phyloP scores from a whole-genome alignment of 2,888 invertebrate genomes.

The Cordilura impudica region DNA sequence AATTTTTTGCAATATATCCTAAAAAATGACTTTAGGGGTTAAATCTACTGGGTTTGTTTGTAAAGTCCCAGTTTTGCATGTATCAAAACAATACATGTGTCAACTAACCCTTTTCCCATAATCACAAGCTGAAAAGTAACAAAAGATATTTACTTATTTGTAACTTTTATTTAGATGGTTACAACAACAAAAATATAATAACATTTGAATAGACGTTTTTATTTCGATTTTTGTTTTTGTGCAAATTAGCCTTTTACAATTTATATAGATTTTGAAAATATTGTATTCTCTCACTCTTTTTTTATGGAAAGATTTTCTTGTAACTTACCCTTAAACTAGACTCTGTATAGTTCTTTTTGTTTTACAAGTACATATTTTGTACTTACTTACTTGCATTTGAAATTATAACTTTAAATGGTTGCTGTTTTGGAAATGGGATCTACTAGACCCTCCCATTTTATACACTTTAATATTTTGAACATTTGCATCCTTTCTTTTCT shows the following conservation, averaged over 20 bases:
- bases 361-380: no score
- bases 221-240: slow-evolving; percentile 7
- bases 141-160: slow-evolving; percentile 43
- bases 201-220: slow-evolving; percentile 40
- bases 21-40: slow-evolving; percentile 38
- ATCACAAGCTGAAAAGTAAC: slow-evolving; percentile 22
- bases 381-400: no score
- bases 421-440: slow-evolving; percentile 52
- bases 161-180: no score
- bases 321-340: no score
- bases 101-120: neutral
- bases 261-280: neutral
- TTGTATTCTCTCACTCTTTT: neutral
- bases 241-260: slow-evolving; percentile 34
- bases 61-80: no score
- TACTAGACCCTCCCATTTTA: slow-evolving; percentile 57
- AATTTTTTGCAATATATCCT: slow-evolving; percentile 9
- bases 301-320: no score
- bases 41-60: slow-evolving; percentile 40
- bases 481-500: slow-evolving; percentile 54
- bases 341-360: no score
- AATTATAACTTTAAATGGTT: slow-evolving; percentile 47
- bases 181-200: no score
- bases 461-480: slow-evolving; percentile 53
- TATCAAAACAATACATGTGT: slow-evolving; percentile 33